phyloP scores from a whole-genome alignment of 2,113 vertebrate genomes.

The Microtus montanus region DNA sequence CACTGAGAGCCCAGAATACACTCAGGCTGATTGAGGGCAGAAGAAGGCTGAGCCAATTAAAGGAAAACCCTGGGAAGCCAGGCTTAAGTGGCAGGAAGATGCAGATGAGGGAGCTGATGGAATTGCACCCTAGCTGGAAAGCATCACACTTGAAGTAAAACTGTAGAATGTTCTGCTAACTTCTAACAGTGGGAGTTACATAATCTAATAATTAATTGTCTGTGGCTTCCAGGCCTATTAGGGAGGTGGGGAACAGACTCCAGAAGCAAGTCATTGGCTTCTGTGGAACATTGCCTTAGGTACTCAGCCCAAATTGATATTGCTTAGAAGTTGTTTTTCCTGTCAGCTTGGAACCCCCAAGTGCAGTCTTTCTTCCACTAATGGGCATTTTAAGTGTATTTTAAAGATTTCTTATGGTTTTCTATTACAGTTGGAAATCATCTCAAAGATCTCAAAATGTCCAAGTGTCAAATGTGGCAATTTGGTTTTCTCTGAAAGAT shows the following conservation, averaged over 20 bases:
- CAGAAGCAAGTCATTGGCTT: constrained; percentile 57
- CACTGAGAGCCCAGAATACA: constrained; percentile 57
- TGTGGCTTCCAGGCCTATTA: constrained; percentile 74
- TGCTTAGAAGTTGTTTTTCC: constrained; percentile 59
- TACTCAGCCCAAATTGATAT: constrained; percentile 35
- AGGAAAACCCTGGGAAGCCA: constrained; percentile 74
- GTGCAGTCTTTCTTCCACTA: constrained; percentile 43
- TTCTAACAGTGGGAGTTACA: constrained; percentile 76
- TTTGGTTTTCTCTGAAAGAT: constrained; percentile 5
- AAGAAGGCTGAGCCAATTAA: constrained; percentile 77
- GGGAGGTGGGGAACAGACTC: constrained; percentile 55
- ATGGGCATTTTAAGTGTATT: constrained; percentile 56
- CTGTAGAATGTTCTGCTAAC: constrained; percentile 52
- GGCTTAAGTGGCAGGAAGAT: constrained; percentile 71
- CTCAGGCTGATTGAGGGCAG: constrained; percentile 56
- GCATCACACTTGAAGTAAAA: constrained; percentile 64
- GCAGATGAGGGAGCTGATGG: constrained; percentile 72
- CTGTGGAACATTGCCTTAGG: constrained; percentile 63
- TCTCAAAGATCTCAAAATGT: constrained; percentile 32
- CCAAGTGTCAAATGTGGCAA: constrained; percentile 15
- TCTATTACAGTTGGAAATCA: constrained; percentile 30
- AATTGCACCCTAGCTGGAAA: constrained; percentile 63
- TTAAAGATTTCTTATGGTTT: constrained; percentile 53
- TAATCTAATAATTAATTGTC: constrained; percentile 81
- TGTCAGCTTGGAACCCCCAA: neutral